A percentile compares a stretch with the other conserved stretches of the same genome.
Evolutionary conservation across 2,888 invertebrate species (phyloP).

Genomic region (Schrankia costaestrigalis): DNA sequence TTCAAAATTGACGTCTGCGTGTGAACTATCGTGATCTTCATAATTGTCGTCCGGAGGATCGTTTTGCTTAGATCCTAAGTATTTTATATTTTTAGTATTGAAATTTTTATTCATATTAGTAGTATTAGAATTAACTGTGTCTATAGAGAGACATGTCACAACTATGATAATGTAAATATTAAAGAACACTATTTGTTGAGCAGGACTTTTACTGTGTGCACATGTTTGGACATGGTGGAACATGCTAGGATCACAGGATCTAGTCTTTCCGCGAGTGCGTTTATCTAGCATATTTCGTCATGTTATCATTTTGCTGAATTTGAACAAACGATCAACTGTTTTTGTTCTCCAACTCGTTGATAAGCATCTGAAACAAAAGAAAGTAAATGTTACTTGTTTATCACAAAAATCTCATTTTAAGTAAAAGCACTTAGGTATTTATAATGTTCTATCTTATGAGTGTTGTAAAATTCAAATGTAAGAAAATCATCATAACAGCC

Average conservation of each 20-base stretch:
- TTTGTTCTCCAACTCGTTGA: constrained; percentile 29
- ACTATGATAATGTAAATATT: constrained; percentile 59
- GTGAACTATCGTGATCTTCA: constrained; percentile 48
- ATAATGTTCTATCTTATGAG: too few relatives aligned
- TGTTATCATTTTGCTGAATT: constrained; percentile 57
- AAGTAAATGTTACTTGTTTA: too few relatives aligned
- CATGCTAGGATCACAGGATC: constrained; percentile 53
- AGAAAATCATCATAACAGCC: too few relatives aligned
- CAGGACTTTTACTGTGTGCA: constrained; percentile 32
- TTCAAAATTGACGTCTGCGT: constrained; percentile 67
- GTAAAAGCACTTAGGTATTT: too few relatives aligned
- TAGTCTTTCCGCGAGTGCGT: constrained; percentile 52
- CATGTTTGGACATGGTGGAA: constrained; percentile 40
- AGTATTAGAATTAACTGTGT: constrained; percentile 66
- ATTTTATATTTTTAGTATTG: constrained; percentile 42
- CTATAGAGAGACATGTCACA: constrained; percentile 51
- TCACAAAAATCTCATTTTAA: too few relatives aligned
- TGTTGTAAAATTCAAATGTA: too few relatives aligned
- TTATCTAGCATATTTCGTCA: constrained; percentile 68
- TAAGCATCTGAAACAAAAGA: constrained; percentile 64
- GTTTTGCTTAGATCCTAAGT: constrained; percentile 40
- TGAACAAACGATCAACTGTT: constrained; percentile 36
- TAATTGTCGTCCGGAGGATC: constrained; percentile 58
- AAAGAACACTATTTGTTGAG: constrained; percentile 46
- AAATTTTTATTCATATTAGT: constrained; percentile 66